Evolutionary conservation across 2,113 vertebrate genomes (phyloP), one percentile per base, ranked within the genome.

Genomic region (Phylloscopus trochilus): DNA sequence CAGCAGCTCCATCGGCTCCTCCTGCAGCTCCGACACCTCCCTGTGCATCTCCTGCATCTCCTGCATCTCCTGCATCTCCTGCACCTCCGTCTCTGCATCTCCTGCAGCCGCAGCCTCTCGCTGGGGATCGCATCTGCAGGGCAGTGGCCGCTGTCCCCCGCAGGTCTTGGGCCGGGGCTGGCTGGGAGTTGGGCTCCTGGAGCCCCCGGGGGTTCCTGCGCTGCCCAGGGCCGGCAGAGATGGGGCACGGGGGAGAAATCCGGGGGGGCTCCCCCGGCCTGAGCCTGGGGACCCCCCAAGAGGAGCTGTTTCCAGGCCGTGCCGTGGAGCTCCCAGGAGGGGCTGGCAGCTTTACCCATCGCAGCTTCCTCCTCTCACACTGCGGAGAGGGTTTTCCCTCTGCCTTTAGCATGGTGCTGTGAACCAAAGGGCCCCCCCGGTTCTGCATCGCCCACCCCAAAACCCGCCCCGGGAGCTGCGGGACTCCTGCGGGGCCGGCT

Each of bases 251-350:
- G 43, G 59, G 21, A 62, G 16, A 1, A 13, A 6, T 23, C 21
- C 3, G 1, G 23, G 31, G 31, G 31, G 15, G n/a, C n/a, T 62
- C 20, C 0, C 0, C 19, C 56, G 43, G 46, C 41, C 52, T 17
- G 62, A 74, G 62, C 51, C 9, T 18, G 49, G 39, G 19, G 37
- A 56, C n/a, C n/a, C 9, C 26, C 67, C 28, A 22, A 7, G 9
- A 33, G 86, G 52, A 33, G 53, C 46, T 6, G 26, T 37, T 55
- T 56, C 22, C 41, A 76, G n/a, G 18, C n/a, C 37, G 0, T 22
- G 0, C 5, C 14, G 1, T 3, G 41, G 41, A 9, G 37, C 11
- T 14, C 9, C 1, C 62, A 19, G 35, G 56, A 26, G 13, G n/a
- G 46, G 46, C 46, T 37, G 44, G 35, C 28, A 22, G 55, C 62